A percentile compares a stretch with the other conserved stretches of the same genome.
These are phyloP conservation scores for Cosmia pyralina DNA, from an alignment of 2,888 invertebrate species.

Conservation along the genomic window DNA sequence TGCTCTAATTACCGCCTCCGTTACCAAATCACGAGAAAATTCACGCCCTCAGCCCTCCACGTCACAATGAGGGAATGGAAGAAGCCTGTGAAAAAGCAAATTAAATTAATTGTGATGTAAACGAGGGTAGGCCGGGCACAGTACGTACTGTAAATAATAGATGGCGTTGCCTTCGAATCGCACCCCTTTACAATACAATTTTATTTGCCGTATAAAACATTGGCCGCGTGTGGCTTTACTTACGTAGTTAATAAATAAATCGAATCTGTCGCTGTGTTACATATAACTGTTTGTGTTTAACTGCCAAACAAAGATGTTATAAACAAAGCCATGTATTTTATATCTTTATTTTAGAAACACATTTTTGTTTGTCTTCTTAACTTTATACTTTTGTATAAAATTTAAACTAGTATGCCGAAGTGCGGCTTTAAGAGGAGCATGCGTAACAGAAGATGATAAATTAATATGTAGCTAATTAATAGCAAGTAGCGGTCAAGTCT, in stretches of 20 bases:
- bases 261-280: slow-evolving; percentile 68
- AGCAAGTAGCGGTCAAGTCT: slow-evolving; percentile 71
- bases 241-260: slow-evolving; percentile 72
- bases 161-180: slow-evolving; percentile 78
- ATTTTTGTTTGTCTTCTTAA: slow-evolving; percentile 5
- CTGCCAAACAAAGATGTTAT: slow-evolving; percentile 60
- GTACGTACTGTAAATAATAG: slow-evolving; percentile 85
- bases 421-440: slow-evolving; percentile 49
- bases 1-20: slow-evolving; percentile 87
- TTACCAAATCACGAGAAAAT: slow-evolving; percentile 89
- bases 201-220: slow-evolving; percentile 73
- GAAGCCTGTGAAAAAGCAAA: slow-evolving; percentile 90
- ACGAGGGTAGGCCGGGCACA: slow-evolving; percentile 84
- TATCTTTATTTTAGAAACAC: slow-evolving; percentile 48
- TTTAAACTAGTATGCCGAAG: slow-evolving; percentile 24
- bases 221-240: slow-evolving; percentile 67
- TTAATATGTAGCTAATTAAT: slow-evolving; percentile 67
- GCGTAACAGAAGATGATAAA: slow-evolving; percentile 47
- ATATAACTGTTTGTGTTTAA: slow-evolving; percentile 67
- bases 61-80: slow-evolving; percentile 86
- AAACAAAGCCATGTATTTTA: slow-evolving; percentile 47
- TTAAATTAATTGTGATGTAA: slow-evolving; percentile 90
- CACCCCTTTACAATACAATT: slow-evolving; percentile 81
- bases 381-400: slow-evolving; percentile 5
- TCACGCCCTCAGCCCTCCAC: slow-evolving; percentile 86